Percentiles rank a stretch among this genome's conserved stretches.
phyloP scores from a whole-genome alignment of 2,888 invertebrate species.

The Drosophila leonis region DNA sequence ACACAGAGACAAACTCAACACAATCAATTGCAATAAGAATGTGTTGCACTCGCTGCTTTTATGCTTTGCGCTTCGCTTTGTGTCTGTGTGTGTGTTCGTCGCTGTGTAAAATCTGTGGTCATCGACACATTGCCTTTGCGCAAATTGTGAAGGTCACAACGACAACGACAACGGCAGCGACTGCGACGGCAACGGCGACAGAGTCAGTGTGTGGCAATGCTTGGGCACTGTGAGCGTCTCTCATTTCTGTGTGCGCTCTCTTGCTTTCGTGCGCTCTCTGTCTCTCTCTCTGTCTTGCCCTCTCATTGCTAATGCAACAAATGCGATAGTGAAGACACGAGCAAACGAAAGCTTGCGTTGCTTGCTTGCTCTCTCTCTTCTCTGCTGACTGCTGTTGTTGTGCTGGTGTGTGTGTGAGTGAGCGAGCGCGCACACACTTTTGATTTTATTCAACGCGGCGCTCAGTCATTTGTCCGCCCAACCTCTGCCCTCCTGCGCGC shows the following conservation, averaged over 20 bases:
- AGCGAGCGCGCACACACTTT: constrained; percentile 64
- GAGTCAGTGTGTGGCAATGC: constrained; percentile 71
- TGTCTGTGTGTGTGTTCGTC: constrained; percentile 49
- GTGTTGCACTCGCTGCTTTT: constrained; percentile 75
- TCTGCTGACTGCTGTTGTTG: constrained; percentile 28
- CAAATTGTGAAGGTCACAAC: constrained; percentile 86
- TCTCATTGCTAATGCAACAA: constrained; percentile 59
- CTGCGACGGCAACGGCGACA: constrained; percentile 43
- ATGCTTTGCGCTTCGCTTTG: constrained; percentile 60
- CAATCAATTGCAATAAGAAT: constrained; percentile 78
- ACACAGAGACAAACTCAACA: constrained; percentile 15
- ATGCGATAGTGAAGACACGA: constrained; percentile 51
- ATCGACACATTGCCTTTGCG: constrained; percentile 87
- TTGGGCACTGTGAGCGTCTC: constrained; percentile 38
- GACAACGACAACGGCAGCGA: constrained; percentile 75
- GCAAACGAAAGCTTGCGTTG: constrained; percentile 64
- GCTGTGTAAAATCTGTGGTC: constrained; percentile 85
- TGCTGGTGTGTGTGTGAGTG: constrained; percentile 35
- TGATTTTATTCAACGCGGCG: constrained; percentile 68
- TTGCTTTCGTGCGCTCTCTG: constrained; percentile 18
- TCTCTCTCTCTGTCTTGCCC: background rate
- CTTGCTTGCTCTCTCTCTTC: constrained; percentile 63
- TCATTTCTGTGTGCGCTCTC: constrained; percentile 15
- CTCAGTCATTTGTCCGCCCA: constrained; percentile 27
- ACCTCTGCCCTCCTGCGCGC: background rate